These are phyloP conservation scores for Nezara viridula DNA, from an alignment of 2,888 invertebrate species.

Conservation along the genomic window DNA sequence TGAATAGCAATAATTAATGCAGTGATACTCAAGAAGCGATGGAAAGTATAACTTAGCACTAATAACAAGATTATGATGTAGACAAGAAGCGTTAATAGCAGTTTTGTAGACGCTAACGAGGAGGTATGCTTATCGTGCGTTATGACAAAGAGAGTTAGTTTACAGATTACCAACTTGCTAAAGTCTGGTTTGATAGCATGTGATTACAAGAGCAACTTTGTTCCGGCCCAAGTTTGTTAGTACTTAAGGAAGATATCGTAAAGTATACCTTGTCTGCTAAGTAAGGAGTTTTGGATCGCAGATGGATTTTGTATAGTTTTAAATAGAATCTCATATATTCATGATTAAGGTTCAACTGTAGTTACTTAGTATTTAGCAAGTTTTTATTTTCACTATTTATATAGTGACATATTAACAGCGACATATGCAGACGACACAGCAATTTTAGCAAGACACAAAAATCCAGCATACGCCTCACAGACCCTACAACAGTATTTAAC, in stretches of 20 bases:
- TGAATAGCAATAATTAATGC: not conserved
- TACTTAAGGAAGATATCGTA: slow-evolving; percentile 24
- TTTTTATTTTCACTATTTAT: too few relatives aligned
- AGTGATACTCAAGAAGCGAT: not conserved
- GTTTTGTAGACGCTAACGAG: not conserved
- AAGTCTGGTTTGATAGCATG: slow-evolving; percentile 30
- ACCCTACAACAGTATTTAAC: too few relatives aligned
- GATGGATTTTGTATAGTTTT: not conserved
- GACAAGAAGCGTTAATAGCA: not conserved
- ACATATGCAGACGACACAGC: too few relatives aligned
- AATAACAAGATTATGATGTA: not conserved
- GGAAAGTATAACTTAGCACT: not conserved
- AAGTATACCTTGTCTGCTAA: slow-evolving; percentile 8
- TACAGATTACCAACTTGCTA: slow-evolving; percentile 17
- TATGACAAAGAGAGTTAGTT: slow-evolving; percentile 30
- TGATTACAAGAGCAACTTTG: not conserved
- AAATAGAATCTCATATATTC: not conserved
- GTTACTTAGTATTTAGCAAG: too few relatives aligned
- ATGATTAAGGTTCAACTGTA: too few relatives aligned
- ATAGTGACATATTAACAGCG: too few relatives aligned
- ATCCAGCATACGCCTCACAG: too few relatives aligned
- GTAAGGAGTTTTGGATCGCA: not conserved
- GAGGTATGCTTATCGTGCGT: slow-evolving; percentile 18
- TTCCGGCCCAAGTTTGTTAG: not conserved
- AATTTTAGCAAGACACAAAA: too few relatives aligned